Percentiles rank a stretch among this genome's conserved stretches.
Conservation (phyloP, 2,797 vertebrate species). For the Alca torda region DNA sequence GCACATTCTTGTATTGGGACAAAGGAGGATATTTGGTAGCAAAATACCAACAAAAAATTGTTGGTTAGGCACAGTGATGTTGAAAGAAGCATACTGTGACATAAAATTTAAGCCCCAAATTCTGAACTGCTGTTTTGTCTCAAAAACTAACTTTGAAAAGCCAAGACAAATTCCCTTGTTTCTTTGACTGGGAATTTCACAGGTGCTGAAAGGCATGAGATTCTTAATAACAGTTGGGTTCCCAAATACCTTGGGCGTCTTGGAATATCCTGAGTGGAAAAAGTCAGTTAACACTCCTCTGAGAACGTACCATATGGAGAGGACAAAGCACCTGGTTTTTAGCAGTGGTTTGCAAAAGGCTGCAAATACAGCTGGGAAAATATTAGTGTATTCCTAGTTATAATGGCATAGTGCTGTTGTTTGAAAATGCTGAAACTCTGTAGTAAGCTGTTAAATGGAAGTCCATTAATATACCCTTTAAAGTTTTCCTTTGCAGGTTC, state of each 20-base stretch:
- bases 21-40: not conserved
- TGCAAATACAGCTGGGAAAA: not conserved
- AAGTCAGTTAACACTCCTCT: not conserved
- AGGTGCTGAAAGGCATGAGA: not conserved
- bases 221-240: not conserved
- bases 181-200: slow-evolving; percentile 5
- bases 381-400: not conserved
- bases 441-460: not conserved
- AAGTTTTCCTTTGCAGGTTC: not conserved
- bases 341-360: not conserved
- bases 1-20: not conserved
- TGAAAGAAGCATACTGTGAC: not conserved
- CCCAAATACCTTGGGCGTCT: not conserved
- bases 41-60: not conserved
- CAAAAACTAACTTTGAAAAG: not conserved
- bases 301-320: not conserved
- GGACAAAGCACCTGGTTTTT: not conserved
- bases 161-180: not conserved
- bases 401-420: not conserved
- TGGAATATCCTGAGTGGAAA: not conserved
- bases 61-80: not conserved
- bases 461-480: not conserved
- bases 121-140: not conserved
- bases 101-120: not conserved
- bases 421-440: not conserved